phyloP scores from a whole-genome alignment of 2,797 vertebrate genomes.

The Lagorchestes hirsutus region DNA sequence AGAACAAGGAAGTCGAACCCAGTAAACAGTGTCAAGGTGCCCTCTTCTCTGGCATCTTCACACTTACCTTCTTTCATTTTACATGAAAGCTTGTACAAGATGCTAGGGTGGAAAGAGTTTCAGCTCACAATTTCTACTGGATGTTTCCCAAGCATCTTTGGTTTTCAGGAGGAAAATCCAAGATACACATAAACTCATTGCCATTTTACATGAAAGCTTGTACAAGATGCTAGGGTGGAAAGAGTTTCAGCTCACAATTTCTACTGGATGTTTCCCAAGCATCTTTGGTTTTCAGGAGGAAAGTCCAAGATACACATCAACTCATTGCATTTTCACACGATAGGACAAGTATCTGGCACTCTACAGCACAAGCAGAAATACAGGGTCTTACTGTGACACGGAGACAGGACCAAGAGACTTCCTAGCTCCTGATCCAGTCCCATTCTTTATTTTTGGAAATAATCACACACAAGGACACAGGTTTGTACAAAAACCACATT shows the following conservation, averaged over 20 bases:
- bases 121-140: not conserved
- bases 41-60: not conserved
- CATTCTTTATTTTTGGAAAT: slow-evolving; percentile 54
- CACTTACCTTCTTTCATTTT: slow-evolving; percentile 10
- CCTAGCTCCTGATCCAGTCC: not conserved
- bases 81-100: not conserved
- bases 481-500: slow-evolving; percentile 85
- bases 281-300: not conserved
- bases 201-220: not conserved
- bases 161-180: not conserved
- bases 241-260: not conserved
- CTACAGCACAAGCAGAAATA: slow-evolving; percentile 6
- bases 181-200: not conserved
- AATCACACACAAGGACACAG: slow-evolving; percentile 58
- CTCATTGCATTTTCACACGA: not conserved
- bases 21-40: not conserved
- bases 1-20: not conserved
- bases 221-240: not conserved
- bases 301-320: not conserved
- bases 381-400: slow-evolving; percentile 6
- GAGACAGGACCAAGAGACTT: slow-evolving; percentile 53
- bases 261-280: not conserved
- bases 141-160: not conserved
- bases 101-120: not conserved
- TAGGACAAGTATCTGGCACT: not conserved